Evolutionary conservation across 2,113 vertebrate genomes (phyloP).

Genomic region (Ophiodon elongatus): DNA sequence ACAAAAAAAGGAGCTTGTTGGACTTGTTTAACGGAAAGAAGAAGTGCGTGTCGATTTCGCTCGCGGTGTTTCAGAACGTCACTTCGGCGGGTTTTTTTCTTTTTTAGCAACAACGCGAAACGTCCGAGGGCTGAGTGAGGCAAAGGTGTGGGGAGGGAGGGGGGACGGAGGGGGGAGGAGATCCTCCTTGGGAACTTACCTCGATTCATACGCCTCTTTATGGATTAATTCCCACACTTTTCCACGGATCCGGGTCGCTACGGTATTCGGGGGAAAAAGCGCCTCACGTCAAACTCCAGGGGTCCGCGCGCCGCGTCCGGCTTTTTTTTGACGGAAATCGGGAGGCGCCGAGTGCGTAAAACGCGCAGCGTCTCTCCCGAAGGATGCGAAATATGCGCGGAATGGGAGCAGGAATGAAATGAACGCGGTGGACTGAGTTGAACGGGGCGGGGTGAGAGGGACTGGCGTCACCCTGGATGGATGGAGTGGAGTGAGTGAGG

Average conservation of each 20-base stretch:
- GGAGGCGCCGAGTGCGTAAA: conserved; percentile 81
- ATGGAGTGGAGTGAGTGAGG: conserved; percentile 73
- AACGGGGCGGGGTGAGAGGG: conserved; percentile 86
- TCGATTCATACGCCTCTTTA: conserved; percentile 73
- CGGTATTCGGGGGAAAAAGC: conserved; percentile 34
- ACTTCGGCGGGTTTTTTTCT: conserved; percentile 14
- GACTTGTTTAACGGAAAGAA: conserved; percentile 34
- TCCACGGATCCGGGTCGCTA: conserved; percentile 44
- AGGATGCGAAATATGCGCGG: conserved; percentile 97
- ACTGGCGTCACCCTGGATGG: conserved; percentile 89
- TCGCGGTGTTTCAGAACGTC: conserved; percentile 10
- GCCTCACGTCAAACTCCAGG: conserved; percentile 52
- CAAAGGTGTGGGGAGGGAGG: conserved; percentile 8
- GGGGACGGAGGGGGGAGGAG: conserved; percentile 38
- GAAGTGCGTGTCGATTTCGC: background rate
- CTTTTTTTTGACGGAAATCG: conserved; percentile 33
- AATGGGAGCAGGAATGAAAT: conserved; percentile 99
- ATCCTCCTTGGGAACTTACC: conserved; percentile 84
- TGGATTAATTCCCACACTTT: conserved; percentile 74
- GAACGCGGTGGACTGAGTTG: conserved; percentile 92
- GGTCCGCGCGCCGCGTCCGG: conserved; percentile 39
- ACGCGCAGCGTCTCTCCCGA: conserved; percentile 85
- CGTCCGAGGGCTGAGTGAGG: conserved; percentile 48
- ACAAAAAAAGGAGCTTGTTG: conserved; percentile 22
- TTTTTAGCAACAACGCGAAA: conserved; percentile 49